These are phyloP conservation scores for Prionace glauca DNA, from an alignment of 2,797 vertebrate genomes.

Conservation along the genomic window DNA sequence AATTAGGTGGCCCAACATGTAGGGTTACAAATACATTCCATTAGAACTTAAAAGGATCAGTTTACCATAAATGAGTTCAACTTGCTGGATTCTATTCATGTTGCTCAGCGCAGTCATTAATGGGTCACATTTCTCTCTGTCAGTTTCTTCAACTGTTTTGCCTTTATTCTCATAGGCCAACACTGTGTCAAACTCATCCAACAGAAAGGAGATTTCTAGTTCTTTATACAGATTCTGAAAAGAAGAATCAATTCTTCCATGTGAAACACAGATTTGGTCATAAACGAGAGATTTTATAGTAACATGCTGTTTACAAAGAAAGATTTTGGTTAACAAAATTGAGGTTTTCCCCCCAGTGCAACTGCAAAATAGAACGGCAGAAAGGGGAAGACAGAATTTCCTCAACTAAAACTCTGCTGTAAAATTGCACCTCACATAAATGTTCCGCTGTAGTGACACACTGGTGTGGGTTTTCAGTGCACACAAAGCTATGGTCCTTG, in stretches of 20 bases:
- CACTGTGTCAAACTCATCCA: slow-evolving; percentile 84
- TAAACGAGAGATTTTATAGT: not conserved
- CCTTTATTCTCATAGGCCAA: slow-evolving; percentile 87
- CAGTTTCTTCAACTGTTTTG: slow-evolving; percentile 61
- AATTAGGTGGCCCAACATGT: not conserved
- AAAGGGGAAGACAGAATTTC: not conserved
- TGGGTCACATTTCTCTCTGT: slow-evolving; percentile 65
- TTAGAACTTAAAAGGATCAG: not conserved
- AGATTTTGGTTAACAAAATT: too few relatives aligned
- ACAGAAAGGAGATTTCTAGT: slow-evolving; percentile 76
- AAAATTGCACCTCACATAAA: not conserved
- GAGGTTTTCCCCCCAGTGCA: too few relatives aligned
- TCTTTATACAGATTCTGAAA: slow-evolving; percentile 72
- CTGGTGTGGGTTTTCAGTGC: not conserved
- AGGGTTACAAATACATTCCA: not conserved
- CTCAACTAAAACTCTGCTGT: not conserved
- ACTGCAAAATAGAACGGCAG: not conserved
- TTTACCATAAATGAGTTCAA: slow-evolving; percentile 89
- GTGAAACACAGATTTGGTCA: not conserved
- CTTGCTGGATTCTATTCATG: slow-evolving; percentile 81
- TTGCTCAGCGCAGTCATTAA: slow-evolving; percentile 76
- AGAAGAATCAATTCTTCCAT: too few relatives aligned
- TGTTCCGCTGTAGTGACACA: not conserved
- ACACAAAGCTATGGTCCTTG: not conserved
- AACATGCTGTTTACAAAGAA: not conserved